Conservation (phyloP, 2,113 vertebrate genomes). For the Mionectes macconnelli region DNA sequence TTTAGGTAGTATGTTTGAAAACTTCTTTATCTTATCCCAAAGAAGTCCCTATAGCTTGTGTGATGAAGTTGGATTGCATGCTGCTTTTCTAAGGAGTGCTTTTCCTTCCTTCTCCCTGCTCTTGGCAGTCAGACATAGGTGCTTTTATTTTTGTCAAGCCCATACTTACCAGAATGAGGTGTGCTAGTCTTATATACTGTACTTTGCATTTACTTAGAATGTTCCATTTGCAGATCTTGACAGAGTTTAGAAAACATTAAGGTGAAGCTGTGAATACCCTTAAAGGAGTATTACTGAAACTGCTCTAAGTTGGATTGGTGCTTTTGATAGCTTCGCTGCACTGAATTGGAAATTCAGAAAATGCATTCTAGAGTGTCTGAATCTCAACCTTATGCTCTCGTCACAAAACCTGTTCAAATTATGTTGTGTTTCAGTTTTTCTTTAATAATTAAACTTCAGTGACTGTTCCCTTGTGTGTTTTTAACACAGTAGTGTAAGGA, state of each 20-base stretch:
- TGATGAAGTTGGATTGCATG: background rate
- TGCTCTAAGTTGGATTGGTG: background rate
- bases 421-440: background rate
- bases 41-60: background rate
- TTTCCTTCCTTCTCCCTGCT: background rate
- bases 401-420: background rate
- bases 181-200: background rate
- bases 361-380: background rate
- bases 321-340: background rate
- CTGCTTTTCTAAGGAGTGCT: background rate
- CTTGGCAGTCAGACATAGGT: background rate
- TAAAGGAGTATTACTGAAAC: background rate
- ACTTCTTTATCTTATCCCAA: background rate
- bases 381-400: background rate
- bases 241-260: background rate
- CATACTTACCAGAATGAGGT: background rate
- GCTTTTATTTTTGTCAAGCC: background rate
- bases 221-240: background rate
- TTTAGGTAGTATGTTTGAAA: background rate
- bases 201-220: background rate
- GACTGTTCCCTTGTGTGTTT: background rate
- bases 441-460: background rate
- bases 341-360: background rate
- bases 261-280: background rate
- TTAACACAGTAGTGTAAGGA: background rate